phyloP scores from a whole-genome alignment of 2,113 vertebrate species.

The Shinisaurus crocodilurus region DNA sequence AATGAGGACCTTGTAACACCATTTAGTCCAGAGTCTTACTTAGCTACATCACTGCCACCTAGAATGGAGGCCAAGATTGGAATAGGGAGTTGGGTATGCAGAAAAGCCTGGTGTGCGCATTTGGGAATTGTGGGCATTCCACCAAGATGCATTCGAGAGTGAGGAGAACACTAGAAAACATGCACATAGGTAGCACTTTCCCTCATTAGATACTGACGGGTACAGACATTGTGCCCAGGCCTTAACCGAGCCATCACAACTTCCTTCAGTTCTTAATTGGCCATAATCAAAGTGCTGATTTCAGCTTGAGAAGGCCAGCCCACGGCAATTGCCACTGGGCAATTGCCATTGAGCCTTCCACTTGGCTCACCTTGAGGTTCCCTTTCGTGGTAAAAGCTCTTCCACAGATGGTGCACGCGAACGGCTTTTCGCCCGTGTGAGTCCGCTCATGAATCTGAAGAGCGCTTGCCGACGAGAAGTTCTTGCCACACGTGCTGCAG shows the following conservation, averaged over 20 bases:
- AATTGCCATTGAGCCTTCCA: background rate
- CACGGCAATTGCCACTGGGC: background rate
- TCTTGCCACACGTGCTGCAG: constrained; percentile 90
- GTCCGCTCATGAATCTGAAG: constrained; percentile 97
- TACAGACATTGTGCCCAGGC: too few species aligned
- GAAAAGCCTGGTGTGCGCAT: background rate
- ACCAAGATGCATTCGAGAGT: background rate
- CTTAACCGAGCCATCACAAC: too few species aligned
- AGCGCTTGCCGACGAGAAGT: constrained; percentile 96
- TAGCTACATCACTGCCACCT: too few species aligned
- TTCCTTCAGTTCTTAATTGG: too few species aligned
- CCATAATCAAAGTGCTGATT: too few species aligned
- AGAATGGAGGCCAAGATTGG: too few species aligned
- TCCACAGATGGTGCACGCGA: constrained; percentile 93
- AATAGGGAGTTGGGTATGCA: too few species aligned
- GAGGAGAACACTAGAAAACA: background rate
- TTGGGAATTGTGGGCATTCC: background rate
- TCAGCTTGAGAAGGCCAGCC: background rate
- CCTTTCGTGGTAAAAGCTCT: constrained; percentile 97
- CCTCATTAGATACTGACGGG: too few species aligned
- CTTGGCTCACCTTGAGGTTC: constrained; percentile 89
- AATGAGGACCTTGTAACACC: too few species aligned
- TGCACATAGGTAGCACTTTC: too few species aligned
- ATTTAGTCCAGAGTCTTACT: too few species aligned
- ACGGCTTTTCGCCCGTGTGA: constrained; percentile 97